Base-by-base conservation (phyloP, 23 tunicate genomes). In the Trididemnum miniatum region DNA sequence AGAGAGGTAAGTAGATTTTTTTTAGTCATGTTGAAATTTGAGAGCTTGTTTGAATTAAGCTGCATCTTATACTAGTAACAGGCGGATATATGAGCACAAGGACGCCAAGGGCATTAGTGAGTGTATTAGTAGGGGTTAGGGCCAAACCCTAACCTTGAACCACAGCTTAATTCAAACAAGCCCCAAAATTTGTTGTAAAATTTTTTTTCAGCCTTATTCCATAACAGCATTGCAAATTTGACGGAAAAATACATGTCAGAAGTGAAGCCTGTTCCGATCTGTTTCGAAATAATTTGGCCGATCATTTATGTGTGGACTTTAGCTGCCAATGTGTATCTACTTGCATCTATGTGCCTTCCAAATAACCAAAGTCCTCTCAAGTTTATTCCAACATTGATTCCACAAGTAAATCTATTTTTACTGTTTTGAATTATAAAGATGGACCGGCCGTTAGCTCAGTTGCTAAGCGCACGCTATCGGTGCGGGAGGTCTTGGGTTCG, bases 221-320 rank as follows among this genome's bases (percentile, higher is more conserved):
- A 74, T 29, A 74, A 74, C 80, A 39, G 9, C 35, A 40, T 37
- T 31, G 38, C 20, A 34, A 69, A 69, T 69, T 69, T 74, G 60
- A 74, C 31, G n/a, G 65, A 29, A 23, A 82, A 82, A 82, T 82
- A 82, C 34, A 1, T 15, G 0, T 27, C 35, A 0, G 77, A 82
- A 30, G 44, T 85, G 0, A 1, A 1, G 31, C 89, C 89, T 3
- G 77, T 54, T 59, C 34, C 59, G 24, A 36, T 66, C 51, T 59
- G 71, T 26, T 85, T 85, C 34, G 15, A 26, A n/a, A 78, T 85
- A 1, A 77, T 85, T 30, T 85, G 89, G 89, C 89, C 89, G 35
- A 75, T 85, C 32, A 78, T 85, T 25, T 85, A 35, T 35, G 37
- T 85, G 1, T 85, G 89, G 89, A 85, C 59, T 38, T 52, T 37